Base-by-base conservation (phyloP, 2,113 vertebrate species). In the Asarcornis scutulata region DNA sequence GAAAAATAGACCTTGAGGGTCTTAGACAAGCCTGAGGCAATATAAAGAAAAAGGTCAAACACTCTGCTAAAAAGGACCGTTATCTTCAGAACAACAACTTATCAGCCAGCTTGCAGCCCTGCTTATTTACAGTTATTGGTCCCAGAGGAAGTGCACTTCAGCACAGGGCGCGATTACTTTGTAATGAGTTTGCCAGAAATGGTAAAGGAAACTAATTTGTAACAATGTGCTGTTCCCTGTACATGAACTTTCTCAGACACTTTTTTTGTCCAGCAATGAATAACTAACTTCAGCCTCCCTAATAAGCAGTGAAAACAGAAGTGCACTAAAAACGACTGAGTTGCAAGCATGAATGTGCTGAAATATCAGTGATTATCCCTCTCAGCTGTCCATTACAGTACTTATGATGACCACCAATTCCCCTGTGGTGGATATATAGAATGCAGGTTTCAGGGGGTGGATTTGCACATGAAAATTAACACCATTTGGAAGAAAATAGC, bases 71-170 rank as follows among this genome's bases (percentile, higher is more conserved):
- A 98, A 99, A 98, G 98, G 97, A 97, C 97, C 92, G 96, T 98
- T 99, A 98, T 99, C 98, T 98, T 98, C 98, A 97, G 97, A 98
- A 98, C 98, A 98, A 98, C 98, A 98, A 98, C 97, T 98, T 99
- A 98, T 98, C 98, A 97, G 98, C 95, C 98, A 98, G 98, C 97
- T 98, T 98, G 97, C 98, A 98, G 98, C 96, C 96, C 96, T 98
- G 98, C 97, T 99, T 99, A 99, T 98, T 99, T 99, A 99, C 98
- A 99, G 98, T 98, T 98, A 98, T 98, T 98, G 98, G 98, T 99
- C 98, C 98, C 98, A 98, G 97, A 98, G 98, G 98, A 98, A 98
- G 98, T 97, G 97, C 97, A 98, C 98, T 98, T 98, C 97, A 98
- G 98, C 91, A 93, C 98, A 95, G 97, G 97, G 97, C 98, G 96